These are phyloP conservation scores for Drosophila leontia DNA, from an alignment of 1,140 invertebrate species.

Conservation along the genomic window DNA sequence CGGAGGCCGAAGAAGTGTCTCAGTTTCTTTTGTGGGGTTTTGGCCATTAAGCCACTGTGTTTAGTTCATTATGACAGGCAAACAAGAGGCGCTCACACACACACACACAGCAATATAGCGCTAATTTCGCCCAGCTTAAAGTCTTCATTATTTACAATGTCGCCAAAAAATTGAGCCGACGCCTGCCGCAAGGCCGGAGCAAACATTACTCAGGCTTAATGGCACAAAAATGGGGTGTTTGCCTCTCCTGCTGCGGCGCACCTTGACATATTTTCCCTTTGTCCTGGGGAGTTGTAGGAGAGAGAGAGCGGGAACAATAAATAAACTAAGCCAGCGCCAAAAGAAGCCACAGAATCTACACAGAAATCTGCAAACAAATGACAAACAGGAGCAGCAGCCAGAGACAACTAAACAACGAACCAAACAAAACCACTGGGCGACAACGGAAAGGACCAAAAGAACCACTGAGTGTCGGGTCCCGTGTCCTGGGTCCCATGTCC, in stretches of 20 bases:
- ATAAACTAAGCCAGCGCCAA: slow-evolving; percentile 80
- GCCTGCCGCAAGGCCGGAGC: slow-evolving; percentile 64
- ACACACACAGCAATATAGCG: slow-evolving; percentile 43
- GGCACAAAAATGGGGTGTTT: slow-evolving; percentile 32
- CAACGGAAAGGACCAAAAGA: slow-evolving; percentile 31
- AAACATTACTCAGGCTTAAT: slow-evolving; percentile 80
- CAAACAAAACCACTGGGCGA: slow-evolving; percentile 64
- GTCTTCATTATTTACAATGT: slow-evolving; percentile 81
- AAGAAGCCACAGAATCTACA: slow-evolving; percentile 78
- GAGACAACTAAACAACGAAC: slow-evolving; percentile 70
- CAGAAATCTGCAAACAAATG: slow-evolving; percentile 83
- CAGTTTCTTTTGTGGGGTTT: slow-evolving; percentile 11
- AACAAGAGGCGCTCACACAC: slow-evolving; percentile 15
- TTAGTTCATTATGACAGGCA: slow-evolving; percentile 72
- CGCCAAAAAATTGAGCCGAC: slow-evolving; percentile 70
- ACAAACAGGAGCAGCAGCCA: slow-evolving; percentile 75
- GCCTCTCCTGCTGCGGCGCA: slow-evolving; percentile 63
- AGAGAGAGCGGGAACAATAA: slow-evolving; percentile 62
- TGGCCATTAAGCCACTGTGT: slow-evolving; percentile 50
- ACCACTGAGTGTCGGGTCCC: slow-evolving; percentile 13
- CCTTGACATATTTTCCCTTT: slow-evolving; percentile 71
- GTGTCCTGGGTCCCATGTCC: slow-evolving; percentile 24
- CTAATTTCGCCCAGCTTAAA: slow-evolving; percentile 78
- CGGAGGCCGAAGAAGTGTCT: neutral
- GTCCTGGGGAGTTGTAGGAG: slow-evolving; percentile 1